Evolutionary conservation across 2,113 vertebrate species (phyloP).

Genomic region (Melozone crissalis): DNA sequence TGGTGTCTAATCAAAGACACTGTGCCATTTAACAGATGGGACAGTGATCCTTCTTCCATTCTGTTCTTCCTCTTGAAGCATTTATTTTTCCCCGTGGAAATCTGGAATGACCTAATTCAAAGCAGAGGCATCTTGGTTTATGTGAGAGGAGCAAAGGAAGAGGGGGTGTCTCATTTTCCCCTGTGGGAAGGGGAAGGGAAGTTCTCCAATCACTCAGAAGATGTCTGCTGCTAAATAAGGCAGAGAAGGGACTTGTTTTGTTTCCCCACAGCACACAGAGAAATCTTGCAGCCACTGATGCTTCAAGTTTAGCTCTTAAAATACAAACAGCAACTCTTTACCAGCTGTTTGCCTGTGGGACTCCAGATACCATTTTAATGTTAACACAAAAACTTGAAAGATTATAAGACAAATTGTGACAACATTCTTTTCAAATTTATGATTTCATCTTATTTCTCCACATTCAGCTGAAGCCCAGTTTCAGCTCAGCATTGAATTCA

Average conservation of each 20-base stretch:
- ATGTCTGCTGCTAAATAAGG: neutral
- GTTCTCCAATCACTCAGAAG: neutral
- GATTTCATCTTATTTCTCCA: neutral
- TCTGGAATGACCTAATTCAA: neutral
- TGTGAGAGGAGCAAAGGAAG: neutral
- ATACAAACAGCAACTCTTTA: neutral
- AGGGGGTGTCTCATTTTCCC: accelerated
- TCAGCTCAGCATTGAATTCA: neutral
- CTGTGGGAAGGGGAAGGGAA: neutral
- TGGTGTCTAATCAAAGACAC: neutral
- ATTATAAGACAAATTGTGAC: neutral
- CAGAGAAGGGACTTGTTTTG: neutral
- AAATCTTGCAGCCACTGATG: neutral
- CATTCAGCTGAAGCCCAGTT: neutral
- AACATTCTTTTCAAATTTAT: neutral
- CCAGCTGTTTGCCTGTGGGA: neutral
- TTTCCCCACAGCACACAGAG: neutral
- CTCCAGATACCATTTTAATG: neutral
- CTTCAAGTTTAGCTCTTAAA: neutral
- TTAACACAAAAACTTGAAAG: neutral
- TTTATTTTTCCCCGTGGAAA: neutral
- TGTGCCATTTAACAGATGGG: neutral
- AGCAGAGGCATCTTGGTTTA: neutral
- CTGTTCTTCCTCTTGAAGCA: neutral
- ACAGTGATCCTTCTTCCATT: neutral